Evolutionary conservation across 1,140 invertebrate species (phyloP), one percentile per base, ranked within the genome.

Genomic region (Drosophila pectinifera): DNA sequence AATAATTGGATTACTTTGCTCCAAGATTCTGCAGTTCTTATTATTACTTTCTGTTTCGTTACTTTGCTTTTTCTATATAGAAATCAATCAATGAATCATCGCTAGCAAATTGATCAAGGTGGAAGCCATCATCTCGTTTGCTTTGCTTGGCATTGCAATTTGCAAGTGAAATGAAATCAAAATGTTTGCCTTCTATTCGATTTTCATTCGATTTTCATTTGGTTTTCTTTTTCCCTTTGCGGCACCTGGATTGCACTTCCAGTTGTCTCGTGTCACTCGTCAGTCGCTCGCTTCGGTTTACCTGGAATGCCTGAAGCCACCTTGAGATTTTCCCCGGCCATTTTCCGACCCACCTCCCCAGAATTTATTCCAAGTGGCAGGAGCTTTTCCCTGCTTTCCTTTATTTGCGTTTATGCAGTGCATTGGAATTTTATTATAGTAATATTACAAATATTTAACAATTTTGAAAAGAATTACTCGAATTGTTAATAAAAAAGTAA

Each of bases 71-170:
- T 34, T 34, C 14, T n/a, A 24, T 16, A 18, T 8, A 13, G 22
- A 20, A 36, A 34, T 34, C 28, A 53, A 53, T 53, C 31, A 53
- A 53, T 45, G 62, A 65, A 22, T 65, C 56, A 65, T 26, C 8
- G 7, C 16, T 51, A 34, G 24, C 46, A 31, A 38, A 38, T 65
- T 61, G 34, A 65, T 65, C 63, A 65, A 62, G 57, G 42, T 65
- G 62, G 28, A 59, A 39, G 41, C 31, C 22, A 62, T 65, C 43
- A 62, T 39, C 22, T 39, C 34, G 36, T 39, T 53, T 20, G 31
- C 56, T 36, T 36, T 20, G 42, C 16, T 46, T 65, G 56, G 56
- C 22, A 39, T 62, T 41, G 36, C 59, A 62, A 41, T 41, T 62
- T 62, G 36, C 31, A 55, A 61, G 56, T 16, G 16, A 56, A 61